phyloP scores from a whole-genome alignment of 2,888 invertebrate species.

The Amblyjoppa proteus region DNA sequence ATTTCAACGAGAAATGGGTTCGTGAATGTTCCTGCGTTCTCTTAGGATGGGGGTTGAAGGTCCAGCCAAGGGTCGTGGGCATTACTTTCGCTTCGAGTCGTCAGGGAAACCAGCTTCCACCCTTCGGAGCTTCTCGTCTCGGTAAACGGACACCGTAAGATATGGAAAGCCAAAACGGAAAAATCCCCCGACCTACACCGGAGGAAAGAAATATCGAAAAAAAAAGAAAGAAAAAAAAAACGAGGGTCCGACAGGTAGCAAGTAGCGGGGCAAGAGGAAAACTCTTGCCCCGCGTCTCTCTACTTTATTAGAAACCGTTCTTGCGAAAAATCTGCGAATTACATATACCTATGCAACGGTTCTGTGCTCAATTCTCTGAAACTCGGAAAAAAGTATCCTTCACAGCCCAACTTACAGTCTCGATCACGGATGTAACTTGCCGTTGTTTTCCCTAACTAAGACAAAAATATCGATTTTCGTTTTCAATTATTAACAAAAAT shows the following conservation, averaged over 20 bases:
- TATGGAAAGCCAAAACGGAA: conserved; percentile 74
- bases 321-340: conserved; percentile 60
- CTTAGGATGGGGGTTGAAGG: conserved; percentile 45
- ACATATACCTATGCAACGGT: conserved; percentile 41
- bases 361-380: not conserved
- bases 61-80: conserved; percentile 57
- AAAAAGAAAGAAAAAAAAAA: conserved; percentile 74
- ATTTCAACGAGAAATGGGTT: conserved; percentile 62
- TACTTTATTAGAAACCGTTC: conserved; percentile 61
- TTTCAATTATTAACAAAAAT: no score
- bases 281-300: conserved; percentile 49
- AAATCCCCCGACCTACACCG: conserved; percentile 41
- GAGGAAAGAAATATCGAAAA: conserved; percentile 73
- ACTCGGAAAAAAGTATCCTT: not conserved
- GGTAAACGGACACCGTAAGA: conserved; percentile 79
- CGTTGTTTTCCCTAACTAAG: no score
- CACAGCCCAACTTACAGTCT: not conserved
- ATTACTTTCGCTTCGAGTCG: conserved; percentile 75
- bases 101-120: conserved; percentile 50
- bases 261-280: conserved; percentile 26
- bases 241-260: conserved; percentile 79
- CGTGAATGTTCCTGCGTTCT: conserved; percentile 45
- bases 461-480: no score
- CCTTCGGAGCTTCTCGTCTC: conserved; percentile 61
- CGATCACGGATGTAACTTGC: not conserved